A percentile compares a stretch with the other conserved stretches of the same genome.
These are phyloP conservation scores for Stenotaenia linearis DNA, from an alignment of 2,888 invertebrate species.

Conservation along the genomic window DNA sequence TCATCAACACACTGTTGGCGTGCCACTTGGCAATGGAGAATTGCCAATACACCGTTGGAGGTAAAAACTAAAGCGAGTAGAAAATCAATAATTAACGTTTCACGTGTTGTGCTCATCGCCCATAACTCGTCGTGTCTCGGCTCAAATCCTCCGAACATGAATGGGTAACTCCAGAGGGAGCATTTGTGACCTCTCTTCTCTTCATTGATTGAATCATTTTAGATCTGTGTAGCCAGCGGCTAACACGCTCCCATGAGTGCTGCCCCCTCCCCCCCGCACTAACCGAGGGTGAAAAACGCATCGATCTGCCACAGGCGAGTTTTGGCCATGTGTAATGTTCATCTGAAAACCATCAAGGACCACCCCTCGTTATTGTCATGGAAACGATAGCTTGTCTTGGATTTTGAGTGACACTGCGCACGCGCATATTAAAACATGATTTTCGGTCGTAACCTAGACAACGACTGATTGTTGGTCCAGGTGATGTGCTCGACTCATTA, in stretches of 20 bases:
- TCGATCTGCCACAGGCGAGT: background rate
- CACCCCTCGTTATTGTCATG: background rate
- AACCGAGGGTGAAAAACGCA: background rate
- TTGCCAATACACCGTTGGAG: background rate
- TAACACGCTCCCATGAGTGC: background rate
- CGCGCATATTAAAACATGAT: background rate
- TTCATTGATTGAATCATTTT: constrained; percentile 3
- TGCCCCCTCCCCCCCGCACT: background rate
- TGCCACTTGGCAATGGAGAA: constrained; percentile 68
- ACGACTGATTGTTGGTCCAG: background rate
- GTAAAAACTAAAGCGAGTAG: background rate
- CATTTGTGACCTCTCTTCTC: background rate
- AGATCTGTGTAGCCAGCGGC: background rate
- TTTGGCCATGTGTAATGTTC: background rate
- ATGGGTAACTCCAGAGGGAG: background rate
- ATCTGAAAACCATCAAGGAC: background rate
- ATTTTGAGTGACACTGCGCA: background rate
- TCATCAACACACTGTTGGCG: constrained; percentile 85
- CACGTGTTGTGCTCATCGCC: background rate
- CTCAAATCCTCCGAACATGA: background rate
- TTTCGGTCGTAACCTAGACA: background rate
- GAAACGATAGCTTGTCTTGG: background rate
- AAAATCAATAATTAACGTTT: constrained; percentile 1
- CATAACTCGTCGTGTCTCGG: background rate
- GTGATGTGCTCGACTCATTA: background rate